phyloP scores from a whole-genome alignment of 2,888 invertebrate species.

The Sesia bembeciformis region DNA sequence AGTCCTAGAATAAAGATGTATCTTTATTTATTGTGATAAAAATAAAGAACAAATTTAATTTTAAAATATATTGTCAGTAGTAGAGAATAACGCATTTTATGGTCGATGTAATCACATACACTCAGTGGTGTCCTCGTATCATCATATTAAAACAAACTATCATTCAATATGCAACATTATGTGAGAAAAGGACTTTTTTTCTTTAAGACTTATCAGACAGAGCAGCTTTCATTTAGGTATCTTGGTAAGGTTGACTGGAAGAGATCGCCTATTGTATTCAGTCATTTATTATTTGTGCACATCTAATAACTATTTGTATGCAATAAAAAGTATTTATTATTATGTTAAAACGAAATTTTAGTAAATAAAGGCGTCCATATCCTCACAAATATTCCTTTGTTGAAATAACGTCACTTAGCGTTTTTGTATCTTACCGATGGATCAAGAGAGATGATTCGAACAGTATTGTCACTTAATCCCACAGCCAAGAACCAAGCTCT shows the following conservation, averaged over 20 bases:
- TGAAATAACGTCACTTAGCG: neutral
- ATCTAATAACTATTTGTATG: no score
- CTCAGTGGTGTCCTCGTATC: conserved; percentile 72
- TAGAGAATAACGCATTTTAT: conserved; percentile 69
- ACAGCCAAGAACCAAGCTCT: conserved; percentile 96
- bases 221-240: neutral
- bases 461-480: conserved; percentile 96
- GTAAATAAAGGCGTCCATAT: neutral
- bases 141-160: conserved; percentile 33
- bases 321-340: no score
- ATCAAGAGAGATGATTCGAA: conserved; percentile 97
- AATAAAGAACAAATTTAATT: conserved; percentile 9
- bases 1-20: conserved; percentile 77
- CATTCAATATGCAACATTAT: no score
- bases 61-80: conserved; percentile 28
- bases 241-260: no score
- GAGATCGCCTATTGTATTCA: no score
- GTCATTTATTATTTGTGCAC: no score
- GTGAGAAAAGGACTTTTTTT: no score
- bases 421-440: conserved; percentile 78
- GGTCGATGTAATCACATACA: conserved; percentile 63
- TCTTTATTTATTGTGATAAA: conserved; percentile 4
- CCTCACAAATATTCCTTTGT: neutral
- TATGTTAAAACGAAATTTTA: neutral
- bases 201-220: neutral